Conservation (phyloP, 2,888 invertebrate genomes). For the Cheilosia scutellata region DNA sequence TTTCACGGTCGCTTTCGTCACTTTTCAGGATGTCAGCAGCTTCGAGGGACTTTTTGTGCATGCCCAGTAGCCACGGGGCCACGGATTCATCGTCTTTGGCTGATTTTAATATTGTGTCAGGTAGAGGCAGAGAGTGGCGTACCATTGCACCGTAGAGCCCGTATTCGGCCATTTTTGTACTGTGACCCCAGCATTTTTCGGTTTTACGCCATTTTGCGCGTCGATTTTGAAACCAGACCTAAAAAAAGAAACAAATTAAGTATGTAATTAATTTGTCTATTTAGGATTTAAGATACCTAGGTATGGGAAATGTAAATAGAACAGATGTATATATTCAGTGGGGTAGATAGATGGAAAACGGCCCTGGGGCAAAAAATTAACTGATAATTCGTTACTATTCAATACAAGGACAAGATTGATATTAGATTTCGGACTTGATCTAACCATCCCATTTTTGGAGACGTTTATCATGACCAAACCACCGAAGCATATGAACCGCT, state of each 20-base stretch:
- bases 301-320: no score
- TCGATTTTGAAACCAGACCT: slow-evolving; percentile 98
- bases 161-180: slow-evolving; percentile 99
- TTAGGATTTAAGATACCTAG: background rate
- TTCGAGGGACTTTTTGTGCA: slow-evolving; percentile 98
- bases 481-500: no score
- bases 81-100: slow-evolving; percentile 98
- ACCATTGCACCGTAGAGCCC: slow-evolving; percentile 99
- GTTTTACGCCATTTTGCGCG: slow-evolving; percentile 99
- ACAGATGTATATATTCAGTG: no score
- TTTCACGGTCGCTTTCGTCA: slow-evolving; percentile 89
- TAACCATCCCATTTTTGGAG: no score
- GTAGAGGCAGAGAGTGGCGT: slow-evolving; percentile 98
- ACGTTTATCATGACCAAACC: no score
- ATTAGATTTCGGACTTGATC: no score
- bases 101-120: slow-evolving; percentile 99
- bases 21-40: slow-evolving; percentile 97
- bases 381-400: no score
- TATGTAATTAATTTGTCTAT: background rate
- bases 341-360: no score
- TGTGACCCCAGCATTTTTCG: slow-evolving; percentile 99
- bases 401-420: no score
- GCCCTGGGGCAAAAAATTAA: no score
- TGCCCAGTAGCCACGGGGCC: slow-evolving; percentile 99
- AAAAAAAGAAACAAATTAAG: slow-evolving; percentile 80